A percentile compares a stretch with the other conserved stretches of the same genome.
Evolutionary conservation across 2,113 vertebrate genomes (phyloP).

Genomic region (Microcebus murinus): DNA sequence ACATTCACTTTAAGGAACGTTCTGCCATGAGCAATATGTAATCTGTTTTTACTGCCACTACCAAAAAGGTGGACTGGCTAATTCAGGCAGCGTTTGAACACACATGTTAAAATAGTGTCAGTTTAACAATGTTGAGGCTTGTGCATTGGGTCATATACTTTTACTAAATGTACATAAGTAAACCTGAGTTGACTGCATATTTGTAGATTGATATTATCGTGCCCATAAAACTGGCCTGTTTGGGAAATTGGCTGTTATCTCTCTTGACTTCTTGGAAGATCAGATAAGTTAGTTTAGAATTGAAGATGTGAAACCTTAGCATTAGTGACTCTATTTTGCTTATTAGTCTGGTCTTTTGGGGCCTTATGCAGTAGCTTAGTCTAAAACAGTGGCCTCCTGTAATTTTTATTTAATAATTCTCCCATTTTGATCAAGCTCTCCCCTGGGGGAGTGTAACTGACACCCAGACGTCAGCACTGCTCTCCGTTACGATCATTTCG

Average conservation of each 20-base stretch:
- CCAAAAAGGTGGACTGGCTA: background rate
- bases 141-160: background rate
- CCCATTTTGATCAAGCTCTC: background rate
- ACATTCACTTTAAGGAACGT: background rate
- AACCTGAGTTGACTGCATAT: background rate
- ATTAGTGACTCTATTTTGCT: background rate
- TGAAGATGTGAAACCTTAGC: background rate
- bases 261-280: background rate
- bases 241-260: background rate
- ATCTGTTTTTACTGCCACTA: background rate
- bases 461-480: background rate
- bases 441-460: background rate
- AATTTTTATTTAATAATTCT: background rate
- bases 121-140: background rate
- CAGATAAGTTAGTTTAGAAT: background rate
- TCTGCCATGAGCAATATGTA: background rate
- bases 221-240: background rate
- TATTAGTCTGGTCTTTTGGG: background rate
- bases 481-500: background rate
- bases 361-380: background rate
- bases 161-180: background rate
- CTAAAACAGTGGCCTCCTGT: background rate
- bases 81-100: background rate
- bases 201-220: background rate
- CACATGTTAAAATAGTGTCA: fast-evolving